Evolutionary conservation across 1,140 invertebrate genomes (phyloP), one percentile per base, ranked within the genome.

Genomic region (Arion vulgaris): DNA sequence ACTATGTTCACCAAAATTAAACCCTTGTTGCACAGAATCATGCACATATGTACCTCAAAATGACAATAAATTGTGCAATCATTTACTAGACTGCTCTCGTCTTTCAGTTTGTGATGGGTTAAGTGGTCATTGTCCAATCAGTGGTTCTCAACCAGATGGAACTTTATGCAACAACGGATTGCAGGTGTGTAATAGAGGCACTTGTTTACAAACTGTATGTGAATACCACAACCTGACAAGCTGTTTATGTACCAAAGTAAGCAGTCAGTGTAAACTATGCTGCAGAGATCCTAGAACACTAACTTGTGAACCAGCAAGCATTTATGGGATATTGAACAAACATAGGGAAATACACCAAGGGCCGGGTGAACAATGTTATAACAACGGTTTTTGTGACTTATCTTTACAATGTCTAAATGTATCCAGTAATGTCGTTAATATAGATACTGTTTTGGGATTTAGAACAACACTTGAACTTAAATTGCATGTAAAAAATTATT

Each of bases 171-270:
- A 84, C n/a, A 68, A 71, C 32, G 87, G 81, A 34, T 82, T 75
- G 34, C 85, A 81, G 73, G 66, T 85, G 26, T 90, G 89, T 66
- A 34, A 72, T 15, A 32, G 49, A 32, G 88, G 88, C 15, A 32
- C 53, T 9, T 90, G 89, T 80, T 17, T 28, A 38, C 69, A 79
- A 5, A 87, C 82, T 69, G 74, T 87, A 1, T 90, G 89, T 76
- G 68, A 82, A 19, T 81, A 80, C 39, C 45, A 81, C 17, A 74
- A 74, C 26, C 66, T 87, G n/a, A 53, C 45, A 1, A 28, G 82
- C 13, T 90, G 89, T 69, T 72, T 84, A 26, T 89, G 87, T 85
- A 53, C 49, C 26, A 34, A 32, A 17, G n/a, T 11, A 11, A 26
- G 51, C 32, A 19, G 66, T 45, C 45, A 78, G 26, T 89, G 85